These are phyloP conservation scores for Graphium colonna DNA, from an alignment of 2,888 invertebrate species.

Conservation along the genomic window DNA sequence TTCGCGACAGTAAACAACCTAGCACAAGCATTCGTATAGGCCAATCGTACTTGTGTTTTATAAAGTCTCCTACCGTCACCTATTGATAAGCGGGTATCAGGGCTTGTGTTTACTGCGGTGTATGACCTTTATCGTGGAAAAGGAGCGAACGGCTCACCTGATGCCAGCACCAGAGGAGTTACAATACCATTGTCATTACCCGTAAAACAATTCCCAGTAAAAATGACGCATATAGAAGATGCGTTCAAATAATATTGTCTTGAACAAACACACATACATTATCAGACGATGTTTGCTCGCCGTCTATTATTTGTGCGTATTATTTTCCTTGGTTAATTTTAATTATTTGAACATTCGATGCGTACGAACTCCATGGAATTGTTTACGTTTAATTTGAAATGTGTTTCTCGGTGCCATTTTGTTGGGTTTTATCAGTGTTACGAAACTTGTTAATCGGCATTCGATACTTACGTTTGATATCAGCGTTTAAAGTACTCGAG, in stretches of 20 bases:
- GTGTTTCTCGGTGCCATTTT: background rate
- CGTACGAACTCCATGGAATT: background rate
- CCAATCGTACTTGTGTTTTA: slow-evolving; percentile 21
- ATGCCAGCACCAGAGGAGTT: too few relatives aligned
- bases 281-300: slow-evolving; percentile 1
- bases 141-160: too few relatives aligned
- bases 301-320: slow-evolving; percentile 1
- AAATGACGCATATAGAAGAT: slow-evolving; percentile 10
- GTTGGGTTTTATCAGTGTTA: background rate
- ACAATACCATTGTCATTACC: too few relatives aligned
- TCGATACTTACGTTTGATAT: background rate
- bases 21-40: slow-evolving; percentile 21
- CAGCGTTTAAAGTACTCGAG: background rate
- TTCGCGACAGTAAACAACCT: slow-evolving; percentile 34
- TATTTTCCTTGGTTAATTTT: slow-evolving; percentile 6
- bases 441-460: background rate
- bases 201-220: background rate
- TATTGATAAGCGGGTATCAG: slow-evolving; percentile 26
- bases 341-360: background rate
- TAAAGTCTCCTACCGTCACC: slow-evolving; percentile 22
- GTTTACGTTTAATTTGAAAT: background rate
- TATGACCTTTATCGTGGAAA: too few relatives aligned
- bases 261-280: slow-evolving; percentile 13
- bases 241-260: slow-evolving; percentile 15
- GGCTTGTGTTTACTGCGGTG: background rate